These are phyloP conservation scores for Luperina testacea DNA, from an alignment of 2,888 invertebrate genomes.

Conservation along the genomic window DNA sequence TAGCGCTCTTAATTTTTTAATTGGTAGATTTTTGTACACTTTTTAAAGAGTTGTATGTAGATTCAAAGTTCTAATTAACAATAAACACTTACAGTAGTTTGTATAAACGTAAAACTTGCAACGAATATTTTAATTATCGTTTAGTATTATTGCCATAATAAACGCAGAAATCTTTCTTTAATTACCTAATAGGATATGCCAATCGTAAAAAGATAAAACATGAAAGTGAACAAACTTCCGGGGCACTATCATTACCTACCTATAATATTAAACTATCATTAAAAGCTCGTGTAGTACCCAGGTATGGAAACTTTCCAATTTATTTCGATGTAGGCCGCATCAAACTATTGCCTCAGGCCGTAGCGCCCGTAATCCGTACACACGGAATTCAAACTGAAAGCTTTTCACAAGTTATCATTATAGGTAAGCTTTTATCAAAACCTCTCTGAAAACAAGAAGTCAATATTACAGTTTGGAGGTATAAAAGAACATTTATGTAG, in stretches of 20 bases:
- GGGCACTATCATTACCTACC: neutral
- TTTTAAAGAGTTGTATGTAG: neutral
- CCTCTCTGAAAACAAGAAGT: slow-evolving; percentile 5
- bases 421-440: slow-evolving; percentile 17
- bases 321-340: slow-evolving; percentile 38
- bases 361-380: neutral
- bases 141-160: slow-evolving; percentile 3
- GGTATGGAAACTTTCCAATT: slow-evolving; percentile 47
- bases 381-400: slow-evolving; percentile 41
- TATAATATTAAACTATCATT: slow-evolving; percentile 38
- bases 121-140: neutral
- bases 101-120: neutral
- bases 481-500: neutral
- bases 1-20: slow-evolving; percentile 20
- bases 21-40: slow-evolving; percentile 4
- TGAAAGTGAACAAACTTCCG: slow-evolving; percentile 19
- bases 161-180: slow-evolving; percentile 1
- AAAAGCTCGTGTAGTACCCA: slow-evolving; percentile 15
- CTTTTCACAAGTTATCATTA: slow-evolving; percentile 20
- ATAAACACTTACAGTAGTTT: neutral
- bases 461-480: neutral
- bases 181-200: neutral
- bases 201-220: slow-evolving; percentile 34
- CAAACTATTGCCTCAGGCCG: slow-evolving; percentile 28
- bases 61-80: neutral